phyloP scores from a whole-genome alignment of 2,797 vertebrate species.

The Pelodytes ibericus region DNA sequence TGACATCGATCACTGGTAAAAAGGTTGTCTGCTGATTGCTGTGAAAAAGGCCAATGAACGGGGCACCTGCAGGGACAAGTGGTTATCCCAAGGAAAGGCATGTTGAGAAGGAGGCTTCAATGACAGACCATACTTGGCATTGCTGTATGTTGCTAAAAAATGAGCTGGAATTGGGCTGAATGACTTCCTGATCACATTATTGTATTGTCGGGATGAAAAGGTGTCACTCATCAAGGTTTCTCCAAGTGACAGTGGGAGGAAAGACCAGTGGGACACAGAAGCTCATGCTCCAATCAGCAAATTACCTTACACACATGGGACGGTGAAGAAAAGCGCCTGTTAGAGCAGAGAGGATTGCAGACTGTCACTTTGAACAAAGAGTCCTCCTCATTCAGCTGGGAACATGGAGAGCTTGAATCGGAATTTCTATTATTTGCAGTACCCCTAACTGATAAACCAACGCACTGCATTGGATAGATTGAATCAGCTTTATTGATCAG shows the following conservation, averaged over 20 bases:
- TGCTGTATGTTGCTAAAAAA: neutral
- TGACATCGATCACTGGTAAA: too few relatives aligned
- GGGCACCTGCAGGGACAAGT: too few relatives aligned
- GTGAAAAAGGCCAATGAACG: too few relatives aligned
- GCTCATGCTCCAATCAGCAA: constrained; percentile 22
- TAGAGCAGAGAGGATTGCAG: constrained; percentile 26
- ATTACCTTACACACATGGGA: constrained; percentile 27
- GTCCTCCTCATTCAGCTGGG: constrained; percentile 39
- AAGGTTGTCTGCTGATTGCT: too few relatives aligned
- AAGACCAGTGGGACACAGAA: constrained; percentile 22
- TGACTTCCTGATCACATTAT: constrained; percentile 19
- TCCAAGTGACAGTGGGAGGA: constrained; percentile 25
- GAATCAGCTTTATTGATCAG: constrained; percentile 47
- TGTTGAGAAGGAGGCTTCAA: neutral
- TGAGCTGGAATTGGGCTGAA: neutral
- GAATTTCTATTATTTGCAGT: constrained; percentile 36
- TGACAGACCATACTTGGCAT: neutral
- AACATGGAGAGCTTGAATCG: constrained; percentile 22
- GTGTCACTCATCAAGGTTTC: constrained; percentile 29
- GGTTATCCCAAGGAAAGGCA: too few relatives aligned
- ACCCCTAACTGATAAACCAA: constrained; percentile 41
- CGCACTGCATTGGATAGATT: constrained; percentile 21
- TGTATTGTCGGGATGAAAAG: constrained; percentile 20
- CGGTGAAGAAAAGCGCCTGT: constrained; percentile 16
- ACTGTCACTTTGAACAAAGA: constrained; percentile 51